Conservation (phyloP, 2,888 invertebrate species). For the Caradrina clavipalpis region DNA sequence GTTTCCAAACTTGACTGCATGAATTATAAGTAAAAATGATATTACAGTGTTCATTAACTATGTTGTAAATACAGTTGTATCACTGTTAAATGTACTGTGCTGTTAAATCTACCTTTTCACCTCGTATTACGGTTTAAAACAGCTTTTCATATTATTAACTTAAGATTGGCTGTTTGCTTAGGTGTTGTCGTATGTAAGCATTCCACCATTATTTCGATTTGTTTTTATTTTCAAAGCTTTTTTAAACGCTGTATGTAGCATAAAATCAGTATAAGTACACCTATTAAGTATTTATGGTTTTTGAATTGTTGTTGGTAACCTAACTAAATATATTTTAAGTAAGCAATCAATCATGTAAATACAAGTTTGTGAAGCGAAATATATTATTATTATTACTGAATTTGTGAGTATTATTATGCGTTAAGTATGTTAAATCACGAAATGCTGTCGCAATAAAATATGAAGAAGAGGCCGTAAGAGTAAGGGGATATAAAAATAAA, state of each 20-base stretch:
- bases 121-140: slow-evolving; percentile 40
- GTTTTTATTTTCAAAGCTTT: slow-evolving; percentile 74
- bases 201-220: slow-evolving; percentile 78
- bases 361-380: slow-evolving; percentile 88
- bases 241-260: slow-evolving; percentile 70
- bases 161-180: slow-evolving; percentile 69
- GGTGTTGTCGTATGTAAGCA: slow-evolving; percentile 82
- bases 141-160: slow-evolving; percentile 28
- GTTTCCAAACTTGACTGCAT: slow-evolving; percentile 76
- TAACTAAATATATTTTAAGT: slow-evolving; percentile 84
- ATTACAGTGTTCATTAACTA: slow-evolving; percentile 82
- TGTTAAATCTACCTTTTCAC: slow-evolving; percentile 47
- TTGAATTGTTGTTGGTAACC: slow-evolving; percentile 83
- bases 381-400: slow-evolving; percentile 85
- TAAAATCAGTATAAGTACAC: slow-evolving; percentile 85
- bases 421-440: not conserved
- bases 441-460: not conserved
- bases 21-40: slow-evolving; percentile 73
- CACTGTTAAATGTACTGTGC: slow-evolving; percentile 70
- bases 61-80: slow-evolving; percentile 84
- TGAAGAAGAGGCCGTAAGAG: not conserved
- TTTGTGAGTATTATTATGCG: slow-evolving; percentile 52
- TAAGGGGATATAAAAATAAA: not conserved
- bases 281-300: slow-evolving; percentile 81
- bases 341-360: slow-evolving; percentile 89